A percentile compares a stretch with the other conserved stretches of the same genome.
These are phyloP conservation scores for Biston stratarius DNA, from an alignment of 2,888 invertebrate species.

Conservation along the genomic window DNA sequence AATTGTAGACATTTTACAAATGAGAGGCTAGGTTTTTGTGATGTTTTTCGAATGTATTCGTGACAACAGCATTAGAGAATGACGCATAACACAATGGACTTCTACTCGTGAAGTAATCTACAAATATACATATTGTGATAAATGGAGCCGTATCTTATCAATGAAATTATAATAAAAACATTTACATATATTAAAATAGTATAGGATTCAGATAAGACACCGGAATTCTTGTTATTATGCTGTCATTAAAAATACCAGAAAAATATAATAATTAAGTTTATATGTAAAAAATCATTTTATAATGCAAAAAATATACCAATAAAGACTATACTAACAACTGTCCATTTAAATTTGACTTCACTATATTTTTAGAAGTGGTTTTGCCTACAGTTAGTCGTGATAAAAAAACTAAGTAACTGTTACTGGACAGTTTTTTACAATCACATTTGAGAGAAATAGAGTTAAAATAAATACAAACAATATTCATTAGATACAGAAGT, in stretches of 20 bases:
- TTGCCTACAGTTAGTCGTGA: not conserved
- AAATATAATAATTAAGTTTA: constrained; percentile 3
- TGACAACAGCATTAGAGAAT: constrained; percentile 39
- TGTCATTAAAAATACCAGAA: not conserved
- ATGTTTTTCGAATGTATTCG: not conserved
- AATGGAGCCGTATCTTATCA: constrained; percentile 23
- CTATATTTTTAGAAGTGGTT: not conserved
- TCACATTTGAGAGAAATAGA: too few species aligned
- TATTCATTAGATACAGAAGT: not conserved
- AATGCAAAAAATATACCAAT: not conserved
- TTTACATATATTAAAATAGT: constrained; percentile 19
- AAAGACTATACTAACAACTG: not conserved
- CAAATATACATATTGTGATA: constrained; percentile 36
- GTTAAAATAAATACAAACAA: constrained; percentile 2
- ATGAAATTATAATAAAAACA: constrained; percentile 23
- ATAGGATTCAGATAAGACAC: constrained; percentile 19
- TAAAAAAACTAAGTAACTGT: not conserved
- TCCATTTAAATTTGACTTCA: not conserved
- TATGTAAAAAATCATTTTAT: constrained; percentile 4
- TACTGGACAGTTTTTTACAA: not conserved
- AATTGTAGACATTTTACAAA: constrained; percentile 9
- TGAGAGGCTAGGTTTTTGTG: constrained; percentile 9
- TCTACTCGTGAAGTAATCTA: constrained; percentile 27
- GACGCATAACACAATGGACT: constrained; percentile 29
- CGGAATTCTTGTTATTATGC: constrained; percentile 3